Conservation (phyloP, 2,797 vertebrate genomes). For the Sebastes taczanowskii region DNA sequence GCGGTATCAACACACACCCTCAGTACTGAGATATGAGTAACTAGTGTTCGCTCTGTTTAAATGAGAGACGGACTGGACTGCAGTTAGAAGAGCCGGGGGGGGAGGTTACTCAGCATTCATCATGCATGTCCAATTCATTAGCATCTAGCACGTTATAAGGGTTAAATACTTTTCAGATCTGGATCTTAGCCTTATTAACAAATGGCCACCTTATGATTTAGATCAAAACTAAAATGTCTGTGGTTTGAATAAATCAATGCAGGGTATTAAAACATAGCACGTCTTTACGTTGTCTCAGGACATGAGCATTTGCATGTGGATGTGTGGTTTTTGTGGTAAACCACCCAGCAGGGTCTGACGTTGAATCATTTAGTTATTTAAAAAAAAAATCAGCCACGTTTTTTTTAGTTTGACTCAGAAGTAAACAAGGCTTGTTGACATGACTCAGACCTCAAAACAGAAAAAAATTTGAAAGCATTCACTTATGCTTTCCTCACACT, state of each 20-base stretch:
- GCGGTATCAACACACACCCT: conserved; percentile 2
- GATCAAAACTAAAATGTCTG: conserved; percentile 5
- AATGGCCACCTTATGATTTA: conserved; percentile 17
- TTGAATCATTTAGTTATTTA: neutral
- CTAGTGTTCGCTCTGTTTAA: conserved; percentile 24
- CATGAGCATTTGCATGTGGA: neutral
- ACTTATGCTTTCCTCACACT: neutral
- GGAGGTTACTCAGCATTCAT: conserved; percentile 42
- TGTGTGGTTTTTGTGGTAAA: neutral
- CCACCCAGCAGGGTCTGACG: neutral
- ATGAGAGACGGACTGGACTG: conserved; percentile 30
- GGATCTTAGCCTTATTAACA: conserved; percentile 36
- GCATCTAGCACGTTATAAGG: conserved; percentile 23
- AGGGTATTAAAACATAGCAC: neutral
- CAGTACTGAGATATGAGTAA: conserved; percentile 24
- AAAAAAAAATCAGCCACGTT: neutral
- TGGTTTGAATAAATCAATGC: conserved; percentile 16
- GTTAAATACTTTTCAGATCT: conserved; percentile 33
- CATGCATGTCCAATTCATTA: conserved; percentile 49
- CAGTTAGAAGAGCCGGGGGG: conserved; percentile 38
- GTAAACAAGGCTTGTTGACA: neutral
- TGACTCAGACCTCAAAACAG: neutral
- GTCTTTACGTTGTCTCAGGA: neutral
- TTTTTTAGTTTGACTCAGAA: neutral
- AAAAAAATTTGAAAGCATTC: neutral